These are phyloP conservation scores for Drosophila demipolita DNA, from an alignment of 2,888 invertebrate species.

Conservation along the genomic window DNA sequence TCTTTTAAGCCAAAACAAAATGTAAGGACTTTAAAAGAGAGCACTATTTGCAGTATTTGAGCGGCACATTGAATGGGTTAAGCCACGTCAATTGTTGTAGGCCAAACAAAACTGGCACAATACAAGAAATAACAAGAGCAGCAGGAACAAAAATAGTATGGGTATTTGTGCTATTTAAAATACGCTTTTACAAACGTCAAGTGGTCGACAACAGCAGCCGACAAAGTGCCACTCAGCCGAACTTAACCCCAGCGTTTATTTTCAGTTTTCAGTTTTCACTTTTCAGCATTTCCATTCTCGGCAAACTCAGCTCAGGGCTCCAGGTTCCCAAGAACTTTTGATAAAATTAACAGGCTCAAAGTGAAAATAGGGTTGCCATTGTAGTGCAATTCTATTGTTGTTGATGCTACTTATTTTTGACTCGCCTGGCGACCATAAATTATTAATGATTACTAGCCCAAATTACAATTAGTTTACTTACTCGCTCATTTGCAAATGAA, in stretches of 20 bases:
- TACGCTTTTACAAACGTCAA: constrained; percentile 71
- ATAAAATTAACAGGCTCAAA: constrained; percentile 31
- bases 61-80: constrained; percentile 52
- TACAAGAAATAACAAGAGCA: constrained; percentile 39
- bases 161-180: constrained; percentile 76
- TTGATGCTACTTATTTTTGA: constrained; percentile 17
- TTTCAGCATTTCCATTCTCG: constrained; percentile 5
- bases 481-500: constrained; percentile 81
- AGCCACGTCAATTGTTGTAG: constrained; percentile 66
- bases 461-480: constrained; percentile 82
- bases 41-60: constrained; percentile 31
- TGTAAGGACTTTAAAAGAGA: constrained; percentile 13
- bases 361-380: constrained; percentile 23
- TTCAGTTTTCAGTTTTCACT: constrained; percentile 32
- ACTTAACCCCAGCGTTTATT: constrained; percentile 55
- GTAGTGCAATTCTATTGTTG: constrained; percentile 26
- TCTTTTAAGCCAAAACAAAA: neutral
- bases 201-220: constrained; percentile 69
- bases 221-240: constrained; percentile 71
- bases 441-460: constrained; percentile 82
- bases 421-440: constrained; percentile 75
- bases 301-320: constrained; percentile 1
- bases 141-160: constrained; percentile 50
- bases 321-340: constrained; percentile 20
- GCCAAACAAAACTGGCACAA: constrained; percentile 69